These are phyloP conservation scores for Rhyacophila evoluta DNA, from an alignment of 2,888 invertebrate species.

Conservation along the genomic window DNA sequence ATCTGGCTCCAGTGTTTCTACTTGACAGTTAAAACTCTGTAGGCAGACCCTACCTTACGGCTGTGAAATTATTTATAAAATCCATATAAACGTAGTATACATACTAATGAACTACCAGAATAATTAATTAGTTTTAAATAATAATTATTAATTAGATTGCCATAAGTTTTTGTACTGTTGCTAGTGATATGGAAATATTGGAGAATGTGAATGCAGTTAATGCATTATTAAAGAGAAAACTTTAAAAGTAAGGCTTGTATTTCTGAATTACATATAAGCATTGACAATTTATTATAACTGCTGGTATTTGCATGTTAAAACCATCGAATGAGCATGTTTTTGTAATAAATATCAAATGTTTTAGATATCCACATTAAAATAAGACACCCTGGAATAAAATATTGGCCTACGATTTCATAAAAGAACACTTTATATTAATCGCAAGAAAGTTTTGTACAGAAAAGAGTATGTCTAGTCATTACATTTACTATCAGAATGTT, in stretches of 20 bases:
- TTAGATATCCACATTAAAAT: too few species aligned
- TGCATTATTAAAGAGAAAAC: not conserved
- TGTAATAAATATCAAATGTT: too few species aligned
- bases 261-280: not conserved
- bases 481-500: not conserved
- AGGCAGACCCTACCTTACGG: slow-evolving; percentile 43
- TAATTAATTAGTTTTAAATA: not conserved
- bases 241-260: not conserved
- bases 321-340: not conserved
- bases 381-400: not conserved
- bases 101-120: not conserved
- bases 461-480: not conserved
- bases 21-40: too few species aligned
- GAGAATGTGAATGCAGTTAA: not conserved
- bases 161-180: slow-evolving; percentile 11
- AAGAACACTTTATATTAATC: not conserved
- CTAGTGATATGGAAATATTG: not conserved
- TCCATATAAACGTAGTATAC: not conserved
- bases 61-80: slow-evolving; percentile 50
- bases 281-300: too few species aligned
- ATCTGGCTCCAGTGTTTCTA: too few species aligned
- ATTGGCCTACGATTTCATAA: not conserved
- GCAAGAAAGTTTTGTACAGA: not conserved
- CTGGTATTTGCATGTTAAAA: not conserved
- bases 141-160: not conserved